These are phyloP conservation scores for Lophura nycthemera DNA, from an alignment of 2,113 vertebrate species.

Conservation along the genomic window DNA sequence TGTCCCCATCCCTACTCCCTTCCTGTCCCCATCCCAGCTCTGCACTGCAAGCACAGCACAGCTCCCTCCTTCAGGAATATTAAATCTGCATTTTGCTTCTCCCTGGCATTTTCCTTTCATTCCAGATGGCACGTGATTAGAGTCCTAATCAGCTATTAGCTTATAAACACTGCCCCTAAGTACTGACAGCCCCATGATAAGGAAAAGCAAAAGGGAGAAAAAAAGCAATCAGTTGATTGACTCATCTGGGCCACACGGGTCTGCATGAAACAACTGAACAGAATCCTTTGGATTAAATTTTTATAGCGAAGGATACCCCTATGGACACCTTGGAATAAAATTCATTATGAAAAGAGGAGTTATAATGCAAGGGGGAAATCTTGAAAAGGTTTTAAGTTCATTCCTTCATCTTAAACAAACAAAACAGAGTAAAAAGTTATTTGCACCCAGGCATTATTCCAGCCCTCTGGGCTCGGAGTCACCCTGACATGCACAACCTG, in stretches of 20 bases:
- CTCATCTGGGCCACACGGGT: neutral
- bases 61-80: neutral
- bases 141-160: neutral
- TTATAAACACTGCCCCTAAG: neutral
- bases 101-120: neutral
- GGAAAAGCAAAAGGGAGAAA: neutral
- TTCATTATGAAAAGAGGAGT: neutral
- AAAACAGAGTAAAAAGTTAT: neutral
- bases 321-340: neutral
- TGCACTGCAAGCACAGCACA: neutral
- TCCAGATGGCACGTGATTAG: neutral
- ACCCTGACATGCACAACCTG: neutral
- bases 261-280: neutral
- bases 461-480: slow-evolving; percentile 24
- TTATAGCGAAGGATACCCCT: neutral
- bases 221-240: neutral
- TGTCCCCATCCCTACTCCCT: neutral
- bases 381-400: neutral
- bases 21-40: neutral
- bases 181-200: neutral
- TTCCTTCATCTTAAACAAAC: neutral
- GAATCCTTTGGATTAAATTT: neutral
- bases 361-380: neutral
- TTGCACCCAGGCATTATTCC: neutral
- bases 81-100: neutral